Percentiles rank a stretch among this genome's conserved stretches.
These are phyloP conservation scores for Gandaritis pyraliata DNA, from an alignment of 2,888 invertebrate species.

Conservation along the genomic window DNA sequence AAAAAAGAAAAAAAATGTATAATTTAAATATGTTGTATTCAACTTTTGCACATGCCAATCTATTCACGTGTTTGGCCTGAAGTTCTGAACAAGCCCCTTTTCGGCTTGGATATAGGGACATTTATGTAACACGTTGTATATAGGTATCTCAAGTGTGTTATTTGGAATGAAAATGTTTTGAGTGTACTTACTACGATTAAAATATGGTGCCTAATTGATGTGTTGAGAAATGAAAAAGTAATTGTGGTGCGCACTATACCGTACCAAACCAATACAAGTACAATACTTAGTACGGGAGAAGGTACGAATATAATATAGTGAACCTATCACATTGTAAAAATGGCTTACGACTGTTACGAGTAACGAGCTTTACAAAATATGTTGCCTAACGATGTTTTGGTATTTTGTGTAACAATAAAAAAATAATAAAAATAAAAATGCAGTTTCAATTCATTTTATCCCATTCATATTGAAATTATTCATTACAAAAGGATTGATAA, in stretches of 20 bases:
- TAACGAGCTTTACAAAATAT: constrained; percentile 36
- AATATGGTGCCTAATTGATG: constrained; percentile 39
- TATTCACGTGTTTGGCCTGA: no score
- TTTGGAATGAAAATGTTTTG: constrained; percentile 1
- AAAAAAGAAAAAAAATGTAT: no score
- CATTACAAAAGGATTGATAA: constrained; percentile 81
- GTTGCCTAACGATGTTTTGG: constrained; percentile 48
- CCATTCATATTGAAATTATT: constrained; percentile 80
- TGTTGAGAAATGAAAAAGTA: constrained; percentile 28
- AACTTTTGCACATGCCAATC: no score
- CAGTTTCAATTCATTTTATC: constrained; percentile 62
- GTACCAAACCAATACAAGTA: background rate
- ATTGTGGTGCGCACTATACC: no score
- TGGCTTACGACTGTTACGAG: constrained; percentile 16
- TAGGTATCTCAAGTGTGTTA: background rate
- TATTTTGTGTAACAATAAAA: constrained; percentile 63
- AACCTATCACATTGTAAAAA: constrained; percentile 5
- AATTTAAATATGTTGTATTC: no score
- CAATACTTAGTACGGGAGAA: constrained; percentile 1
- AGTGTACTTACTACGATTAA: constrained; percentile 37
- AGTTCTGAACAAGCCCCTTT: no score
- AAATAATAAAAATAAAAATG: constrained; percentile 60
- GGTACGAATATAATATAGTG: constrained; percentile 1
- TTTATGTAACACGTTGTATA: no score
- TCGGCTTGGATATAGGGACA: no score